Evolutionary conservation across 2,797 vertebrate species (phyloP).

Genomic region (Nasua narica): DNA sequence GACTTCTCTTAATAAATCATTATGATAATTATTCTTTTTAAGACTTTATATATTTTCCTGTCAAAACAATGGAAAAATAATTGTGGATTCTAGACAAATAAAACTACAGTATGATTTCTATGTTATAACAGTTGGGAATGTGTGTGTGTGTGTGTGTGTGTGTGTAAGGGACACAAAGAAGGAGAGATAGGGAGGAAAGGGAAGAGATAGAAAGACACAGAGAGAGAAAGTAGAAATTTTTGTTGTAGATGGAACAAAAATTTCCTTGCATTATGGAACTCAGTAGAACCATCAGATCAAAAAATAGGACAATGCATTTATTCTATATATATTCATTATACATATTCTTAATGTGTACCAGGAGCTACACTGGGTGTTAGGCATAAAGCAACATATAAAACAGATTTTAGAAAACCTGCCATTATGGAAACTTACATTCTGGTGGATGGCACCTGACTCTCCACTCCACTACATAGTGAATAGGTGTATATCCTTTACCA

Average conservation of each 20-base stretch:
- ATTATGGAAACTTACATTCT: neutral
- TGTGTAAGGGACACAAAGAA: neutral
- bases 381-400: neutral
- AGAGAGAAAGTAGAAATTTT: neutral
- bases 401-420: neutral
- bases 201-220: neutral
- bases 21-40: slow-evolving; percentile 10
- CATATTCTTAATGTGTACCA: neutral
- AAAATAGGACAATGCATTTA: neutral
- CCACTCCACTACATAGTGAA: neutral
- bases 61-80: neutral
- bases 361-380: neutral
- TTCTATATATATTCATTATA: neutral
- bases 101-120: neutral
- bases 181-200: neutral
- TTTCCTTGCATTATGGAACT: neutral
- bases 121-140: neutral
- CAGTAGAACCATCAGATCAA: neutral
- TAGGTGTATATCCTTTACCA: neutral
- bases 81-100: neutral
- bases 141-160: neutral
- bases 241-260: neutral
- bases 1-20: neutral
- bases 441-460: neutral
- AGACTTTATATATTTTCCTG: neutral